Conservation (phyloP, 2,797 vertebrate genomes). For the Poecilia picta region DNA sequence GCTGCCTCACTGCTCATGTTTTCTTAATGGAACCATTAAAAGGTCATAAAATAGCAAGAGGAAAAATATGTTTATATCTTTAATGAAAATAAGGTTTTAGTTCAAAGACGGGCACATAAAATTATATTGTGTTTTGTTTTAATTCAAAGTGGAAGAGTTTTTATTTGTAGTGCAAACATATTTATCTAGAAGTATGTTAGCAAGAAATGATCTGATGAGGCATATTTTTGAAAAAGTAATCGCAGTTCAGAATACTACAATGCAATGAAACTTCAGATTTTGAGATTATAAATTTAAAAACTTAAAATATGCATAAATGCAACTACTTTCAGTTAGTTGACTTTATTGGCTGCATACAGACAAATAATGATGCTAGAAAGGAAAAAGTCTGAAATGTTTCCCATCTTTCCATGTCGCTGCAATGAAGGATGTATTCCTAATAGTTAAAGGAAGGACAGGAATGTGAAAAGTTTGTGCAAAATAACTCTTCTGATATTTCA, state of each 20-base stretch:
- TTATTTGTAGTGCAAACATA: neutral
- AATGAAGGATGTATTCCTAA: neutral
- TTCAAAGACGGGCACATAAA: neutral
- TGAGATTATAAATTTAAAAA: neutral
- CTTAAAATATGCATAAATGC: neutral
- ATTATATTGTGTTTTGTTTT: neutral
- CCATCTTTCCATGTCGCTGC: neutral
- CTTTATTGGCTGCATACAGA: neutral
- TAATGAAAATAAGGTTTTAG: neutral
- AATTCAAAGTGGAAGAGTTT: neutral
- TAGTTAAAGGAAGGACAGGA: neutral
- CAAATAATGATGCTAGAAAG: neutral
- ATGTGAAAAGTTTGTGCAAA: neutral
- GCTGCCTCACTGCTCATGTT: constrained; percentile 7
- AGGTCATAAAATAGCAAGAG: neutral
- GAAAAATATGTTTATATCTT: neutral
- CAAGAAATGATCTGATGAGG: neutral
- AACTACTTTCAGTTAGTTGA: neutral
- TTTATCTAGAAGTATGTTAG: neutral
- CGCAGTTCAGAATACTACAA: neutral
- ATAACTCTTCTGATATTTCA: neutral
- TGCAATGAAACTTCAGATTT: neutral
- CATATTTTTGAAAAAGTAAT: neutral
- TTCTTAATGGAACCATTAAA: constrained; percentile 13
- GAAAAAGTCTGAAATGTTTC: neutral